These are phyloP conservation scores for Caenorhabditis sp. DNA, from an alignment of 2,888 invertebrate genomes.

Conservation along the genomic window DNA sequence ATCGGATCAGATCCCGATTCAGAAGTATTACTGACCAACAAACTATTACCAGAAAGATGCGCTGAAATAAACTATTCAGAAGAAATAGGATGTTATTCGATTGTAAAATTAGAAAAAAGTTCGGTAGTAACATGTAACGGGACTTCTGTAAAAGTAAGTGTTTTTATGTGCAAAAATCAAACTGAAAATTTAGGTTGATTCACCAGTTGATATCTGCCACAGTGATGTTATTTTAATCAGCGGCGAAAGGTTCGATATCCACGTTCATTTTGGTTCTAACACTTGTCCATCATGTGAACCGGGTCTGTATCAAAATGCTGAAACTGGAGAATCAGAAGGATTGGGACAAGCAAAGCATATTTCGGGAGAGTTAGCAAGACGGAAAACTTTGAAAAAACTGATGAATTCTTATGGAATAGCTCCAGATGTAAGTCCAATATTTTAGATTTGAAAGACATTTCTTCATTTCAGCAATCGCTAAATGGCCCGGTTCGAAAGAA, in stretches of 20 bases:
- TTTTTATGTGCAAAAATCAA: not conserved
- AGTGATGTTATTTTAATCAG: constrained; percentile 47
- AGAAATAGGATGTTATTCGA: constrained; percentile 28
- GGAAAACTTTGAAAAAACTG: constrained; percentile 78
- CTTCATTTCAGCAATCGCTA: too few relatives aligned
- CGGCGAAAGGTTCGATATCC: constrained; percentile 43
- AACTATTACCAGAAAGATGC: constrained; percentile 25
- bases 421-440: constrained; percentile 20
- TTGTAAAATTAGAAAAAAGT: constrained; percentile 19
- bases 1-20: constrained; percentile 49
- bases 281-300: constrained; percentile 95
- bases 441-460: constrained; percentile 38
- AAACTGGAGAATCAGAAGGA: constrained; percentile 11
- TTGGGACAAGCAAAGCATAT: constrained; percentile 18
- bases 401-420: constrained; percentile 79
- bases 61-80: constrained; percentile 30
- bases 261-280: constrained; percentile 77
- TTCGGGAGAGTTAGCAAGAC: constrained; percentile 64
- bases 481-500: not conserved
- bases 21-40: constrained; percentile 28
- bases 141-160: constrained; percentile 19
- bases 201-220: constrained; percentile 46
- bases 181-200: constrained; percentile 12
- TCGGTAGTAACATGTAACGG: constrained; percentile 28
- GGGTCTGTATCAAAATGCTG: constrained; percentile 75